A percentile compares a stretch with the other conserved stretches of the same genome.
phyloP scores from a whole-genome alignment of 2,888 invertebrate species.

The Lasioglossum lativentre region DNA sequence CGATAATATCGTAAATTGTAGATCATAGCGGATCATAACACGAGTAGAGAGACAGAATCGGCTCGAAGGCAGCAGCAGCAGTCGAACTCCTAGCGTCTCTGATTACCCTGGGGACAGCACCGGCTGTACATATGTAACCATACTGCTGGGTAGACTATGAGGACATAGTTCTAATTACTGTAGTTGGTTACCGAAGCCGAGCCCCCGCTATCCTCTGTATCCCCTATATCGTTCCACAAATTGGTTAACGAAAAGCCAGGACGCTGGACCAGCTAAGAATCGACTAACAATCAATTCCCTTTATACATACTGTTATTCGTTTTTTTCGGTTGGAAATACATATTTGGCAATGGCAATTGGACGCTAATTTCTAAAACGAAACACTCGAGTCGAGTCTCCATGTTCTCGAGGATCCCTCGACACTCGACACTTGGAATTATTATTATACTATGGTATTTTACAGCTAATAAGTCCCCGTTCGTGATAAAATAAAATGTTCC shows the following conservation, averaged over 20 bases:
- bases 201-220: neutral
- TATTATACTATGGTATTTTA: neutral
- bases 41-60: neutral
- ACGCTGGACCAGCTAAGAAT: neutral
- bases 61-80: neutral
- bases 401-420: too few species aligned
- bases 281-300: neutral
- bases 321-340: neutral
- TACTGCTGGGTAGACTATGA: neutral
- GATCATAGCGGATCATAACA: constrained; percentile 9
- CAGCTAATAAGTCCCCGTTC: neutral
- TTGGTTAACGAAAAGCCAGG: constrained; percentile 1
- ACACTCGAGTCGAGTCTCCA: too few species aligned
- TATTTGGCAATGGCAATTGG: neutral
- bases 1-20: constrained; percentile 3
- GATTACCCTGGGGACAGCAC: constrained; percentile 4
- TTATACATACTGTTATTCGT: neutral
- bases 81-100: constrained; percentile 8
- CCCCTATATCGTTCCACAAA: neutral
- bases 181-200: constrained; percentile 12
- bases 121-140: constrained; percentile 14
- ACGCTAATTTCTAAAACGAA: too few species aligned
- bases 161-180: constrained; percentile 17
- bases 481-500: neutral
- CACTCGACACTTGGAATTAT: too few species aligned